Base-by-base conservation (phyloP, 2,888 invertebrate genomes). In the Apotomis betuletana region DNA sequence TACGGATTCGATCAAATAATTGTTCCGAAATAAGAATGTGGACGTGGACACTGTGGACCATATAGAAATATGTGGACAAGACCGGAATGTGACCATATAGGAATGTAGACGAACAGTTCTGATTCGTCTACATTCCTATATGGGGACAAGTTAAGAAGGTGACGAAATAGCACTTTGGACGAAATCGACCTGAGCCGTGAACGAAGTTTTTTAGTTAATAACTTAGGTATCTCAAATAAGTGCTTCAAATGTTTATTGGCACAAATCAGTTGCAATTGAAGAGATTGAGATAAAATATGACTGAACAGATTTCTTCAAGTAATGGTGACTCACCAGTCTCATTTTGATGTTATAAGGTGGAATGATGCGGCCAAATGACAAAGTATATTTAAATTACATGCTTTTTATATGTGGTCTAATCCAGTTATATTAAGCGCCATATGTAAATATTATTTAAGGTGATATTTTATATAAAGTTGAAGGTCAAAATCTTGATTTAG, bases 251-350 rank as follows among this genome's bases (percentile, higher is more conserved):
- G 49, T 49, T 49, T 9, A 8, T 46, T 3, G 3, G 9, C 46
- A 10, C 9, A 46, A 46, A 46, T 4, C 46, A 46, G 9, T 6
- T 46, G 46, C 46, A 46, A 8, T 9, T 6, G 9, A 9, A 10
- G 9, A 6, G 5, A 6, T 41, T 44, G 44, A 8, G 44, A 8
- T 44, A 10, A 49, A 49, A 27, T 6, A 49, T 49, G 49, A 9
- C 49, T 49, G 0, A 49, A 49, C 49, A 49, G 9, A 15, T 27
- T 46, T 46, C 60, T 10, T 44, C 6, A 60, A 46, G 15, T 15
- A 13, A 36, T 4, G 1, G n/a, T 12, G 15, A 64, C 64, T 70
- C 49, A 70, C 70, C 79, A 10, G 91, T 91, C 78, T 70, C 64
- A 70, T 69, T 36, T 58, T 52, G 36, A 12, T 52, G 27, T 57